These are phyloP conservation scores for Xenopus petersii DNA, from an alignment of 2,797 vertebrate genomes.

Conservation along the genomic window DNA sequence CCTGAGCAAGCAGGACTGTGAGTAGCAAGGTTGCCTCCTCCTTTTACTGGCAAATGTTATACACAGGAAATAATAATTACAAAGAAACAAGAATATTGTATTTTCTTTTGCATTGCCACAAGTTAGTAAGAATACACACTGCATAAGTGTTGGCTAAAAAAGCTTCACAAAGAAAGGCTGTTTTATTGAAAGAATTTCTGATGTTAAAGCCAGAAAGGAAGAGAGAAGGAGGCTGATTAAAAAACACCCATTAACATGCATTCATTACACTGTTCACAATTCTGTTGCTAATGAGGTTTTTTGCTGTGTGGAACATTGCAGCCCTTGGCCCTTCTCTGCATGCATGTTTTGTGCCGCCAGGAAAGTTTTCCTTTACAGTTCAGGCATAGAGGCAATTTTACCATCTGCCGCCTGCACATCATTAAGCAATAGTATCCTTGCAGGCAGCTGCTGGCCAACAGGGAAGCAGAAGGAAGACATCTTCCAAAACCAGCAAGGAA, in stretches of 20 bases:
- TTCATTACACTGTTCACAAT: constrained; percentile 39
- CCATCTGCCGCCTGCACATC: constrained; percentile 51
- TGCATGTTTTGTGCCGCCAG: constrained; percentile 30
- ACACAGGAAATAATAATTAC: too few relatives aligned
- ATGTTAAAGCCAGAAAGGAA: not conserved
- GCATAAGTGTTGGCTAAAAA: too few relatives aligned
- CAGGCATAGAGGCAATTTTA: constrained; percentile 30
- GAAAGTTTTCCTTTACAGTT: constrained; percentile 35
- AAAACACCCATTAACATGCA: constrained; percentile 31
- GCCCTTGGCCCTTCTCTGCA: constrained; percentile 27
- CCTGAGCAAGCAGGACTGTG: too few relatives aligned
- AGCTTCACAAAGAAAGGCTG: not conserved
- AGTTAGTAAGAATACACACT: too few relatives aligned
- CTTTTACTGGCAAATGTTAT: too few relatives aligned
- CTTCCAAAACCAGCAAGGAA: constrained; percentile 37
- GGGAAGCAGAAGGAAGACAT: constrained; percentile 43
- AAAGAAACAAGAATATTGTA: too few relatives aligned
- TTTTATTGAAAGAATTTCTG: not conserved
- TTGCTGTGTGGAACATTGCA: constrained; percentile 40
- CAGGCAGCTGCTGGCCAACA: constrained; percentile 54
- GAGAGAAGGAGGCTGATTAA: constrained; percentile 44
- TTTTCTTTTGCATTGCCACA: too few relatives aligned
- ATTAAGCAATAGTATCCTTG: constrained; percentile 46
- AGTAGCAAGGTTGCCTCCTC: too few relatives aligned
- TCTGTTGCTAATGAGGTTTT: constrained; percentile 49